Base-by-base conservation (phyloP, 2,888 invertebrate species). In the Lithosia quadra region DNA sequence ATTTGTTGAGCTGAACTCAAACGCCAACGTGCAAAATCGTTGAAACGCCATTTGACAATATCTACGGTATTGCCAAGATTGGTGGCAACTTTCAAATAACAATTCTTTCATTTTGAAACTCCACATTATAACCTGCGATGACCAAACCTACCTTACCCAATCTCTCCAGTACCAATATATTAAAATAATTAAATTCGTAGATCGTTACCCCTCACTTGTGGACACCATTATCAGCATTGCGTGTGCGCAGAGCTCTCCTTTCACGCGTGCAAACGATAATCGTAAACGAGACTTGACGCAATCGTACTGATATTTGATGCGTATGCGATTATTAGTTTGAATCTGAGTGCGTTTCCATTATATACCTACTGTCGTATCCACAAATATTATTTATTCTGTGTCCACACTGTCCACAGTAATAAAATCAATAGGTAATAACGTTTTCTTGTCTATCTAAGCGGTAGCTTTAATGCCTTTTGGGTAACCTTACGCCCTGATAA, bases 271-370 rank as follows among this genome's bases (percentile, higher is more conserved):
- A 79, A 74, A 76, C 70, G 79, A 84, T 85, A 76, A 84, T 84
- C 86, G 83, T 88, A 81, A 89, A 84, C 67, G 81, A 71, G 77
- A 77, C 71, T 85, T 89, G 85, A 79, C 68, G 89, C 75, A 88
- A 88, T 83, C 77, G 76, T 70, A 72, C 73, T 77, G 81, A 74
- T 79, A 80, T 83, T 86, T 85, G 87, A 87, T 85, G 86, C 82
- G 84, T 74, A 63, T 71, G 77, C 69, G 81, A 73, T 68, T 74
- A 77, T 78, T 76, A 73, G 68, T 74, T 73, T 68, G 63, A 28
- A 63, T 69, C 57, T 33, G 65, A 63, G 80, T 33, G 60, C 10
- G 85, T 86, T 82, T 84, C 73, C 90, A 83, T 76, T 85, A 62
- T 69, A 18, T 49, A 3, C 21, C 0, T 1, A 2, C 10, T 21